Percentiles rank a stretch among this genome's conserved stretches.
phyloP scores from a whole-genome alignment of 2,113 vertebrate genomes.

The Apodemus sylvaticus region DNA sequence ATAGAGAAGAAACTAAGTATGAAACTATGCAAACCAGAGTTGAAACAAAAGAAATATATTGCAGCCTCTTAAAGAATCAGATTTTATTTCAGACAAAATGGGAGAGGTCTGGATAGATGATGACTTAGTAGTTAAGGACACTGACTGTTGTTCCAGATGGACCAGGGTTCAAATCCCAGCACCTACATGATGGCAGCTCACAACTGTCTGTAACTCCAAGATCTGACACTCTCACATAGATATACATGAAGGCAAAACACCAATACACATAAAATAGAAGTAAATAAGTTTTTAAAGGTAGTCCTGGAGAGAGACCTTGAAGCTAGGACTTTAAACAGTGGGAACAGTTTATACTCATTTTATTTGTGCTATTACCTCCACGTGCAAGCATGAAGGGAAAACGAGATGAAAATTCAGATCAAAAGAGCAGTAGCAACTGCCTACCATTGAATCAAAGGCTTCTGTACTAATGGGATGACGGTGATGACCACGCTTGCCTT shows the following conservation, averaged over 20 bases:
- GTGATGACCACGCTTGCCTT: background rate
- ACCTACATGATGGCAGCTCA: too few relatives aligned
- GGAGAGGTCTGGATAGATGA: background rate
- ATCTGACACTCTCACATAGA: too few relatives aligned
- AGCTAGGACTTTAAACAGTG: background rate
- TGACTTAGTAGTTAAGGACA: too few relatives aligned
- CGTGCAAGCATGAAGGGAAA: background rate
- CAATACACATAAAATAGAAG: too few relatives aligned
- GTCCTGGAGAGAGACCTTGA: background rate
- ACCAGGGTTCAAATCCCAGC: too few relatives aligned
- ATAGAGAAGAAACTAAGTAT: slow-evolving; percentile 5
- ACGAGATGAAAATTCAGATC: background rate
- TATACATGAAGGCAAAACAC: too few relatives aligned
- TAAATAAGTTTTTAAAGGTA: background rate
- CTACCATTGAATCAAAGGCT: background rate
- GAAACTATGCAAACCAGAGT: background rate
- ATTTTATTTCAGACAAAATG: background rate
- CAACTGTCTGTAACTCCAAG: too few relatives aligned
- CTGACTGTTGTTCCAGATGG: too few relatives aligned
- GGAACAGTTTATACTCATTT: background rate
- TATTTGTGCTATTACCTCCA: background rate
- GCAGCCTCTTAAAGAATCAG: background rate
- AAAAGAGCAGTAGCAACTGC: slow-evolving; percentile 5
- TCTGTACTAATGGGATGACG: background rate
- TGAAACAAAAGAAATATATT: background rate